These are phyloP conservation scores for Aphidius colemani DNA, from an alignment of 2,888 invertebrate species.

Conservation along the genomic window DNA sequence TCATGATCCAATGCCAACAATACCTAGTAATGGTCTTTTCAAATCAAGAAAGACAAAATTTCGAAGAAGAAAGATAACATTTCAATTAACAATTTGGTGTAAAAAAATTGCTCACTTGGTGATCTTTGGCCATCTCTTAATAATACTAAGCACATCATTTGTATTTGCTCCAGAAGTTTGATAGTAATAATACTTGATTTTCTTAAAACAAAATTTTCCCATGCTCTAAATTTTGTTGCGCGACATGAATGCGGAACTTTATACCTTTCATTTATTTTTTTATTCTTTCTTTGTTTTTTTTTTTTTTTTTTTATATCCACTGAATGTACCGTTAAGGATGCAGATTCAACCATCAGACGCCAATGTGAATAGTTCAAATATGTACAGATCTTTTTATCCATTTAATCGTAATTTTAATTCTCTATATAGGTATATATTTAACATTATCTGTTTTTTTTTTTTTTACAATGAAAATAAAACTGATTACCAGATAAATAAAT, in stretches of 20 bases:
- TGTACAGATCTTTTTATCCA: background rate
- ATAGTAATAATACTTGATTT: conserved; percentile 6
- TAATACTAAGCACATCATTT: no score
- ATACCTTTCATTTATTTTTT: background rate
- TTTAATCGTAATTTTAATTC: background rate
- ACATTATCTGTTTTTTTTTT: background rate
- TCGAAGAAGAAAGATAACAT: no score
- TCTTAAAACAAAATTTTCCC: conserved; percentile 18
- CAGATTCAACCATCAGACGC: conserved; percentile 9
- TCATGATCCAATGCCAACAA: no score
- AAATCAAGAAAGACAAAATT: no score
- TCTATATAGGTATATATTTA: no score
- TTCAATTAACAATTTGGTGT: no score
- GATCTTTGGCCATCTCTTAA: no score
- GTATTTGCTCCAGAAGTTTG: no score
- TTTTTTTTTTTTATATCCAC: no score
- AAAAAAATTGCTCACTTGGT: no score
- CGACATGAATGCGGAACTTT: conserved; percentile 25
- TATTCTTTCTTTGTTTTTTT: conserved; percentile 23
- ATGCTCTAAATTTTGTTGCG: conserved; percentile 17
- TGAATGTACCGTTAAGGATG: conserved; percentile 23
- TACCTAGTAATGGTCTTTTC: no score
- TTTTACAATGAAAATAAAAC: background rate
- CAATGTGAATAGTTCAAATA: conserved; percentile 2
- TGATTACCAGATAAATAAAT: background rate